Evolutionary conservation across 2,113 vertebrate species (phyloP).

Genomic region (Ondatra zibethicus): DNA sequence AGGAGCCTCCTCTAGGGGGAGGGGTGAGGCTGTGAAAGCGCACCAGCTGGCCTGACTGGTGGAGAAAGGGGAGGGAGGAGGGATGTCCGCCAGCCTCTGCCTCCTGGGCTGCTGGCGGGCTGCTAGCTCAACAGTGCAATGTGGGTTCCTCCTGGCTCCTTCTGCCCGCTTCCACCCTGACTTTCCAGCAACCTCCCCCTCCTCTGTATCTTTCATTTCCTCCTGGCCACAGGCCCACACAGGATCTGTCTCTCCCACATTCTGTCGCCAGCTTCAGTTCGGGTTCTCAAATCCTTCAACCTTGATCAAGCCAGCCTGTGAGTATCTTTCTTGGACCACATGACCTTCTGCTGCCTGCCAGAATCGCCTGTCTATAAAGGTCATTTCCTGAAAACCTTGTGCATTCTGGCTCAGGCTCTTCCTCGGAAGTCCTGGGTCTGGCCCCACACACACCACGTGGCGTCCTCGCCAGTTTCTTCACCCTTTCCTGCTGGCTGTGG

Average conservation of each 20-base stretch:
- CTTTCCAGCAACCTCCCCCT: not conserved
- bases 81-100: not conserved
- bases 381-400: not conserved
- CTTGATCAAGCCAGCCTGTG: not conserved
- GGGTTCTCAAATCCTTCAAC: not conserved
- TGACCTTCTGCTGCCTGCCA: not conserved
- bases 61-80: not conserved
- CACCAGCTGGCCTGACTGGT: not conserved
- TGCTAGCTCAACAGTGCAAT: not conserved
- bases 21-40: slow-evolving; percentile 48
- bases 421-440: not conserved
- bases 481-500: not conserved
- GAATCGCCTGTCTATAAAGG: not conserved
- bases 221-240: not conserved
- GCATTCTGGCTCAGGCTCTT: not conserved
- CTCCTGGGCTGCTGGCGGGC: not conserved
- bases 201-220: not conserved
- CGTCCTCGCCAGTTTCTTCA: not conserved
- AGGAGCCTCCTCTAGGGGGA: slow-evolving; percentile 78
- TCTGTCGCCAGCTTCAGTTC: not conserved
- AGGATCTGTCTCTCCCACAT: not conserved
- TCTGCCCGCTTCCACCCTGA: not conserved
- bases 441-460: not conserved
- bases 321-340: not conserved
- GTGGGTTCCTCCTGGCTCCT: no score